phyloP scores from a whole-genome alignment of 30 jellyfish, hydroid and myxozoan species.

The Cassiopea andromeda region DNA sequence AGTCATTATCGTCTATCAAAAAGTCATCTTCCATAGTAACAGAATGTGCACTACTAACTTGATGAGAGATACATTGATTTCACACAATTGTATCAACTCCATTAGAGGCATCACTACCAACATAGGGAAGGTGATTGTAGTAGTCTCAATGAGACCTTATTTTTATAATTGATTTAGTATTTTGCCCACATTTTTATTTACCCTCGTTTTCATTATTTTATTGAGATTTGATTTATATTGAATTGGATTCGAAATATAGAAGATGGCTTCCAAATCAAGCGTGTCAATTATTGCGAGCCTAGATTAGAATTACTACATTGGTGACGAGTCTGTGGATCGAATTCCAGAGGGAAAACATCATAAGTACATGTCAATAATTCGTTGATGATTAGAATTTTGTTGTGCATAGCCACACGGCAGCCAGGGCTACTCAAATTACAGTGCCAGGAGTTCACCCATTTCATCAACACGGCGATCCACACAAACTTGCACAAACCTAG shows the following conservation, averaged over 20 bases:
- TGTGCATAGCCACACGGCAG: neutral
- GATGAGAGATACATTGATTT: no score
- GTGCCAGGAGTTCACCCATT: neutral
- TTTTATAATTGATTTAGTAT: neutral
- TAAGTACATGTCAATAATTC: no score
- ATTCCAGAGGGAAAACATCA: neutral
- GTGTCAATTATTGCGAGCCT: neutral
- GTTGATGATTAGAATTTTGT: neutral
- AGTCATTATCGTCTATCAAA: no score
- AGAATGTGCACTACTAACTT: no score
- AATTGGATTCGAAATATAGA: neutral
- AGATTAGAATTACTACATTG: neutral
- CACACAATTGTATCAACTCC: no score
- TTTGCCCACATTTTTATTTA: neutral
- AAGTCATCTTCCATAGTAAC: no score
- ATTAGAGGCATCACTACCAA: no score
- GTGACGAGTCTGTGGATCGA: neutral
- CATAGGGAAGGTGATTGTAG: neutral
- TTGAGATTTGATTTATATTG: neutral
- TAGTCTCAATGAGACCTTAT: neutral
- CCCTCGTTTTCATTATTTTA: neutral
- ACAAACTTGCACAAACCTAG: neutral
- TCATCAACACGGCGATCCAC: neutral
- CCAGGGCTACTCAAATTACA: neutral
- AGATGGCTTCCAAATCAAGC: neutral